Evolutionary conservation across 2,888 invertebrate genomes (phyloP).

Genomic region (Melitaea athalia): DNA sequence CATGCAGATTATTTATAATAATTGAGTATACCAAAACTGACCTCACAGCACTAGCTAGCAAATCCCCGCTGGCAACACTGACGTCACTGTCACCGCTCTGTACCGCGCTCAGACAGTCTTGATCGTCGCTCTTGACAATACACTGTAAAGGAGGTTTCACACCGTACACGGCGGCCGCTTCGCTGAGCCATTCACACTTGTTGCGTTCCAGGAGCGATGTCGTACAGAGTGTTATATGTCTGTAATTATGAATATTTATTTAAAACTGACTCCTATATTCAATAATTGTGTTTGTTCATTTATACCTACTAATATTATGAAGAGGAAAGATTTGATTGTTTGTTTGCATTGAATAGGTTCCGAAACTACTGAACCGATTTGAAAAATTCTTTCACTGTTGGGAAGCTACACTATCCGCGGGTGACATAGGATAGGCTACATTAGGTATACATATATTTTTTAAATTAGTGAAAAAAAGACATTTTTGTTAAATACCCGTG

Average conservation of each 20-base stretch:
- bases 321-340: no score
- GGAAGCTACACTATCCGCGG: no score
- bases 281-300: no score
- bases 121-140: slow-evolving; percentile 80
- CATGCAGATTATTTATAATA: background rate
- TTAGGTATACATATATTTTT: no score
- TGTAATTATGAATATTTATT: slow-evolving; percentile 43
- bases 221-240: slow-evolving; percentile 85
- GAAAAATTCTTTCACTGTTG: no score
- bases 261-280: no score
- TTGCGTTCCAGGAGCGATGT: slow-evolving; percentile 85
- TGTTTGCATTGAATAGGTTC: no score
- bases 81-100: slow-evolving; percentile 85
- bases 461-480: no score
- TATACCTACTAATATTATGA: no score
- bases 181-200: slow-evolving; percentile 91
- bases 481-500: no score
- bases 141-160: slow-evolving; percentile 92
- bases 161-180: slow-evolving; percentile 88
- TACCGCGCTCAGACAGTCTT: slow-evolving; percentile 87
- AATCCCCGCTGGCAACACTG: slow-evolving; percentile 87
- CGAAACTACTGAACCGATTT: no score
- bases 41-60: slow-evolving; percentile 86
- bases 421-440: no score
- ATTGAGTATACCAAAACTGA: slow-evolving; percentile 50